These are phyloP conservation scores for Dromococcyx pavoninus DNA, from an alignment of 2,797 vertebrate genomes.

Conservation along the genomic window DNA sequence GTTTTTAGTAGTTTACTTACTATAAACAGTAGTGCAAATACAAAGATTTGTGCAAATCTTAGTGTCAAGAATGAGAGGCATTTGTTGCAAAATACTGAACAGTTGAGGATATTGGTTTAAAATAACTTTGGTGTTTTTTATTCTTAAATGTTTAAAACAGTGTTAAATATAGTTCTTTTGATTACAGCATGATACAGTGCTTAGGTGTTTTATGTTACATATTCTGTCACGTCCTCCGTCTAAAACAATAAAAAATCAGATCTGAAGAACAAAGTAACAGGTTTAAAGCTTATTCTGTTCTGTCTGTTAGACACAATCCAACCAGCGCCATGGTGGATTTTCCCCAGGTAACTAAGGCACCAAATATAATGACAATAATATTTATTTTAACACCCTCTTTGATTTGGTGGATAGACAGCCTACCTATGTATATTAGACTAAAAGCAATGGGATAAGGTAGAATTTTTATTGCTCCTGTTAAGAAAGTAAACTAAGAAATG, in stretches of 20 bases:
- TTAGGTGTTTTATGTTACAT: background rate
- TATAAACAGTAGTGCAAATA: background rate
- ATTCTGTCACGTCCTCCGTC: background rate
- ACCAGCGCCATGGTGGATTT: background rate
- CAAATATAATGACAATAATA: background rate
- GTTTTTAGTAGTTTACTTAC: background rate
- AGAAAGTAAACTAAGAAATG: background rate
- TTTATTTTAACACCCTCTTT: background rate
- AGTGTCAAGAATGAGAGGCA: background rate
- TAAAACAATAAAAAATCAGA: background rate
- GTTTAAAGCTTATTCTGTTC: background rate
- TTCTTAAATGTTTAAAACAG: background rate
- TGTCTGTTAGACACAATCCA: background rate
- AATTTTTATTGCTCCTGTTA: background rate
- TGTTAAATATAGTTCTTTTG: background rate
- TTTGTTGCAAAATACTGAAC: background rate
- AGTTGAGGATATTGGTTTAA: background rate
- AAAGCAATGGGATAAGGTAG: background rate
- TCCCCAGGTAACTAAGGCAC: background rate
- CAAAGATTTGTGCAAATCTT: background rate
- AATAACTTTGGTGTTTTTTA: background rate
- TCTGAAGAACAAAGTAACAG: background rate
- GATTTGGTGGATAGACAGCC: background rate
- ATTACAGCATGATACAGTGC: background rate
- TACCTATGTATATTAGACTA: background rate